These are phyloP conservation scores for Montipora foliosa DNA, from an alignment of 64 coral and sea anemone genomes.

Conservation along the genomic window DNA sequence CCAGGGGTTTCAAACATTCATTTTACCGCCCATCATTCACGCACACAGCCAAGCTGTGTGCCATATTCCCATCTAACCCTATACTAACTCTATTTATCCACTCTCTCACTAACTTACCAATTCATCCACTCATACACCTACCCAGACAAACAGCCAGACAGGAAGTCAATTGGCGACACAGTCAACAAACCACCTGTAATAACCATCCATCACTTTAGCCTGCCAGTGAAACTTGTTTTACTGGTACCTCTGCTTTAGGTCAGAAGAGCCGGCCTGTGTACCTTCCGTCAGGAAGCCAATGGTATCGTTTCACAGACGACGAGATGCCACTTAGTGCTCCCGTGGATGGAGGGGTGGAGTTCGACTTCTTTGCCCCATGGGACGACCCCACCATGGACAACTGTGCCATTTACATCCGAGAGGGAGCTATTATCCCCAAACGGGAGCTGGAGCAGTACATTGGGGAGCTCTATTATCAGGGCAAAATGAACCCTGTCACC, in stretches of 20 bases:
- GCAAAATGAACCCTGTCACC: too few species aligned
- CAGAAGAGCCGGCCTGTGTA: constrained; percentile 78
- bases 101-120: too few species aligned
- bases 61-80: too few species aligned
- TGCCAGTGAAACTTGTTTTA: neutral
- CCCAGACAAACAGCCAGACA: neutral
- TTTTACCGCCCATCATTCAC: too few species aligned
- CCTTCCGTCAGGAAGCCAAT: constrained; percentile 68
- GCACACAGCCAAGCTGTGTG: too few species aligned
- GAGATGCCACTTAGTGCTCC: constrained; percentile 36
- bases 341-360: constrained; percentile 70
- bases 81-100: neutral
- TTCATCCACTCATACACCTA: too few species aligned
- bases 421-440: constrained; percentile 61
- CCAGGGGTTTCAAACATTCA: neutral
- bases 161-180: neutral
- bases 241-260: neutral
- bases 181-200: neutral
- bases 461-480: too few species aligned
- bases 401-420: constrained; percentile 79
- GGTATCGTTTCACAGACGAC: constrained; percentile 79
- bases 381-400: constrained; percentile 59
- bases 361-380: constrained; percentile 84
- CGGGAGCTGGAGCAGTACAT: too few species aligned
- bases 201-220: too few species aligned